These are phyloP conservation scores for Graptemys geographica DNA, from an alignment of 2,797 vertebrate species.

Conservation along the genomic window DNA sequence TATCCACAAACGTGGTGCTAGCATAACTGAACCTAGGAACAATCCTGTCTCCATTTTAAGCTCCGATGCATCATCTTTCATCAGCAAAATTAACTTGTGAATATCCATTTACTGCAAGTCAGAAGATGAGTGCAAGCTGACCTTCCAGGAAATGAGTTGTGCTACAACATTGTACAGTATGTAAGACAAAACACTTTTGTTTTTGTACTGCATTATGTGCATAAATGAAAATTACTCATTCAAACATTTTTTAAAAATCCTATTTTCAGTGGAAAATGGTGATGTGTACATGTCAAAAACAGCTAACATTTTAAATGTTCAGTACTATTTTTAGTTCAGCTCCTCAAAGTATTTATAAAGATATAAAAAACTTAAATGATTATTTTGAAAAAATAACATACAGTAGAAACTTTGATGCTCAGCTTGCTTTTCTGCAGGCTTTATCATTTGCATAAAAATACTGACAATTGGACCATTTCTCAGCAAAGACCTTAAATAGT, in stretches of 20 bases:
- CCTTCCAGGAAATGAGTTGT: conserved; percentile 48
- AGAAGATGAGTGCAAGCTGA: neutral
- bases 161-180: neutral
- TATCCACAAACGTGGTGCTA: neutral
- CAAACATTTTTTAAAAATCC: neutral
- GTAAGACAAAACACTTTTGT: neutral
- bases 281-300: neutral
- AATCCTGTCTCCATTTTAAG: neutral
- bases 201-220: neutral
- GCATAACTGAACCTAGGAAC: neutral
- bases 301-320: conserved; percentile 10
- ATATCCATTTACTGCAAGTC: neutral
- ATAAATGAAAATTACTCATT: neutral
- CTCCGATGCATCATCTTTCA: neutral
- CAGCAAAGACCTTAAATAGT: neutral
- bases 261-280: neutral
- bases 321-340: neutral
- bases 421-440: neutral
- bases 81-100: conserved; percentile 14
- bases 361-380: neutral
- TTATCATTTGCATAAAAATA: neutral
- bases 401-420: neutral
- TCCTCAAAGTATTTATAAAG: neutral
- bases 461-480: neutral
- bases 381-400: neutral